Percentiles rank a stretch among this genome's conserved stretches.
These are phyloP conservation scores for Lasioglossum calceatum DNA, from an alignment of 2,888 invertebrate genomes.

Conservation along the genomic window DNA sequence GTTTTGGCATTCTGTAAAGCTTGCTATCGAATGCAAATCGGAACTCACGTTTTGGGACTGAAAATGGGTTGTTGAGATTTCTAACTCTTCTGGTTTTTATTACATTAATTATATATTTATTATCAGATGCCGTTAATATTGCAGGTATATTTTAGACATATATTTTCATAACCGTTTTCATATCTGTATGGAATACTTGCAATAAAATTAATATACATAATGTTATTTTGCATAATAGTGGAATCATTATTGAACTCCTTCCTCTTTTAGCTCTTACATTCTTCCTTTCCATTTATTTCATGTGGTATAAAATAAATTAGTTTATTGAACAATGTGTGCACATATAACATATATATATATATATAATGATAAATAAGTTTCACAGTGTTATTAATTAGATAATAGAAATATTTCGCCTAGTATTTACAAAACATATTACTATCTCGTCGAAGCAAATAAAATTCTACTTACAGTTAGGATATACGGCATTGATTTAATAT, in stretches of 20 bases:
- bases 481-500: constrained; percentile 10
- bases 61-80: constrained; percentile 27
- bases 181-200: constrained; percentile 57
- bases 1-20: constrained; percentile 11
- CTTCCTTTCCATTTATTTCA: not conserved
- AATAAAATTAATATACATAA: constrained; percentile 63
- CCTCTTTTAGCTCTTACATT: not conserved
- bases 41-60: not conserved
- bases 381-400: constrained; percentile 9
- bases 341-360: not conserved
- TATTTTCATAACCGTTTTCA: constrained; percentile 42
- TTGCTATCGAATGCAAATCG: not conserved
- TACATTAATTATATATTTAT: constrained; percentile 55
- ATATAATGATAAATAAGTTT: constrained; percentile 39
- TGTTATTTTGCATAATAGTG: constrained; percentile 43
- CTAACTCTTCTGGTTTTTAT: constrained; percentile 36
- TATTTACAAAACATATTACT: constrained; percentile 22
- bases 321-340: constrained; percentile 21
- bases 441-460: constrained; percentile 17
- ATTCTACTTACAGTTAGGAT: not conserved
- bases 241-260: constrained; percentile 20
- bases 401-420: constrained; percentile 17
- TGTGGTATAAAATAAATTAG: constrained; percentile 35
- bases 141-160: constrained; percentile 57
- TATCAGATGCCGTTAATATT: constrained; percentile 45